Conservation (phyloP, 2,797 vertebrate species). For the Gallirallus australis region DNA sequence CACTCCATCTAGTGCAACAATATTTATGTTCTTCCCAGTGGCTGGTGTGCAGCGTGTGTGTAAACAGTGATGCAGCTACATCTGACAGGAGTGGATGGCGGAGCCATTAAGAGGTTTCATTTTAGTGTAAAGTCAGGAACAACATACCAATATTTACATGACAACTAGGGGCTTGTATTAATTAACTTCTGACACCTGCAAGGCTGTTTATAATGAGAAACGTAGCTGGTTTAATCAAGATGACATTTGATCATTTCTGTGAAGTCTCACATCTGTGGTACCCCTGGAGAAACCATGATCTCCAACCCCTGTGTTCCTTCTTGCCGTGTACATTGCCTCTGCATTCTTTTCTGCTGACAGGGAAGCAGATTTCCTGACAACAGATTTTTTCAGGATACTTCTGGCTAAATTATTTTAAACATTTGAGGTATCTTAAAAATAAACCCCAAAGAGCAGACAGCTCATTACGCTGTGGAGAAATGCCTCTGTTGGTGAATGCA, state of each 20-base stretch:
- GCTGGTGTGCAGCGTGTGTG: not conserved
- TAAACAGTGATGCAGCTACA: not conserved
- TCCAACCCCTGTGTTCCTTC: not conserved
- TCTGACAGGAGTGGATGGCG: not conserved
- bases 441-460: not conserved
- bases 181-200: slow-evolving; percentile 68
- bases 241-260: slow-evolving; percentile 44
- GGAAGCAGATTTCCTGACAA: not conserved
- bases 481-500: not conserved
- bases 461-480: not conserved
- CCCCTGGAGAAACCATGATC: not conserved
- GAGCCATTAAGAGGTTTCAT: not conserved
- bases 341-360: not conserved
- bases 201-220: slow-evolving; percentile 53
- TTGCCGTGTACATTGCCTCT: not conserved
- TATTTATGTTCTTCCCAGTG: not conserved
- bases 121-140: slow-evolving; percentile 28
- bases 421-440: not conserved
- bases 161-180: slow-evolving; percentile 51
- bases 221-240: slow-evolving; percentile 54
- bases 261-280: slow-evolving; percentile 54
- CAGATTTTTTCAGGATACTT: not conserved
- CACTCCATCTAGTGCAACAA: not conserved
- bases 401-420: not conserved
- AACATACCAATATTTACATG: slow-evolving; percentile 62